Evolutionary conservation across 2,888 invertebrate species (phyloP), one percentile per base, ranked within the genome.

Genomic region (Epistrophe grossulariae): DNA sequence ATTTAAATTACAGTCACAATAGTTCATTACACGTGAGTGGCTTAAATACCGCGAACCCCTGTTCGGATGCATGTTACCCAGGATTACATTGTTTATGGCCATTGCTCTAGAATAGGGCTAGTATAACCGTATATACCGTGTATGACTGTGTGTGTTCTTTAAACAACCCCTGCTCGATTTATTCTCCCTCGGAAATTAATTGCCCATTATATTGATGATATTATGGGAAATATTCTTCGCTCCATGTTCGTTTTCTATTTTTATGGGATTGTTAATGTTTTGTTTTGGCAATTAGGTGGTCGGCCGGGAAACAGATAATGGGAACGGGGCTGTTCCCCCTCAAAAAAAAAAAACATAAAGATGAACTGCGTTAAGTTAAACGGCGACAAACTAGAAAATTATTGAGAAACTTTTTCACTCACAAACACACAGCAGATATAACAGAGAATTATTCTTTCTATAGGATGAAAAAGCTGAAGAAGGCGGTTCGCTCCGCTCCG

Each of bases 311-410:
- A 50, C 28, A 7, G 24, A 24, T 24, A 24, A 24, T 3, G 3
- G n/a, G 11, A 57, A 24, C 45, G 66, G 43, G 8, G 0, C 52
- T 40, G 52, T 40, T 13, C 15, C 40, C 15, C 19, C 24, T 13
- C 19, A 6, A 43, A 24, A 62, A 62, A 62, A 40, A 68, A 55
- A 35, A 64, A 40, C 77, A 85, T 80, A 68, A 85, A 87, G 79
- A 87, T 87, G 79, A 79, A 87, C 74, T 83, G 74, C 82, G 78
- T 71, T 66, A 62, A 79, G 78, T 72, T 74, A 72, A 87, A 72
- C 79, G 87, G 87, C 82, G 87, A 87, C 87, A 79, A 87, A 87
- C 83, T 83, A 79, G 79, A 83, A 87, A 83, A 87, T 87, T 87
- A 87, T 87, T 87, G 87, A 87, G 17, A 87, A 87, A 87, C 76